Percentiles rank a stretch among this genome's conserved stretches.
Evolutionary conservation across 2,113 vertebrate genomes (phyloP).

Genomic region (Plotosus lineatus): DNA sequence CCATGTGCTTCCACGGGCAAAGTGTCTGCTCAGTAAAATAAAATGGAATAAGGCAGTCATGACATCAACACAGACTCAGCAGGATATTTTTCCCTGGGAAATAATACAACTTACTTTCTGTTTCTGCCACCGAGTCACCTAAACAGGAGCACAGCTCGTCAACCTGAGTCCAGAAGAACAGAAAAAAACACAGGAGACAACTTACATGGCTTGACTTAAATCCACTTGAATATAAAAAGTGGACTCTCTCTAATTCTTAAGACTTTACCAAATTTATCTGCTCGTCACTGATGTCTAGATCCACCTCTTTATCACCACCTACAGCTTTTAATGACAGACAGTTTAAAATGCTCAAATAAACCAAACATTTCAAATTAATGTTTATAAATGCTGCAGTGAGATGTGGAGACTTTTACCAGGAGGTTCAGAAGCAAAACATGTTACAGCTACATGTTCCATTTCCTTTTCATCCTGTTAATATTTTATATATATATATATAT

Average conservation of each 20-base stretch:
- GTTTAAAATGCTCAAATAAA: not conserved
- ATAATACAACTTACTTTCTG: slow-evolving; percentile 14
- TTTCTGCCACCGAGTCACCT: not conserved
- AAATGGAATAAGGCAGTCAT: not conserved
- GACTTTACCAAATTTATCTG: slow-evolving; percentile 17
- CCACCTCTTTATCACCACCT: not conserved
- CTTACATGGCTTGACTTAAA: not conserved
- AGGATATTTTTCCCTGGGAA: not conserved
- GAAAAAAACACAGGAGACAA: not conserved
- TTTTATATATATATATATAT: not conserved
- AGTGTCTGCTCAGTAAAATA: slow-evolving; percentile 7
- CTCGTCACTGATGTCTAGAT: not conserved
- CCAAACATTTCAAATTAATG: not conserved
- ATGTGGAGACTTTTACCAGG: slow-evolving; percentile 22
- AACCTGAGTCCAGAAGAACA: slow-evolving; percentile 5
- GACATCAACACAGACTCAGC: not conserved
- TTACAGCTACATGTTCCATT: not conserved
- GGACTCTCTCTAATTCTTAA: not conserved
- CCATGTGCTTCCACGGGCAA: not conserved
- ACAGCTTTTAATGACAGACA: not conserved
- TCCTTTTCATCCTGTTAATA: slow-evolving; percentile 16
- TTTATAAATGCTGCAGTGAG: not conserved
- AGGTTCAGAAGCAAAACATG: not conserved
- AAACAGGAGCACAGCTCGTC: not conserved
- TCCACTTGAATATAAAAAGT: not conserved